Percentiles rank a stretch among this genome's conserved stretches.
Conservation (phyloP, 2,888 invertebrate genomes). For the Operophtera brumata region DNA sequence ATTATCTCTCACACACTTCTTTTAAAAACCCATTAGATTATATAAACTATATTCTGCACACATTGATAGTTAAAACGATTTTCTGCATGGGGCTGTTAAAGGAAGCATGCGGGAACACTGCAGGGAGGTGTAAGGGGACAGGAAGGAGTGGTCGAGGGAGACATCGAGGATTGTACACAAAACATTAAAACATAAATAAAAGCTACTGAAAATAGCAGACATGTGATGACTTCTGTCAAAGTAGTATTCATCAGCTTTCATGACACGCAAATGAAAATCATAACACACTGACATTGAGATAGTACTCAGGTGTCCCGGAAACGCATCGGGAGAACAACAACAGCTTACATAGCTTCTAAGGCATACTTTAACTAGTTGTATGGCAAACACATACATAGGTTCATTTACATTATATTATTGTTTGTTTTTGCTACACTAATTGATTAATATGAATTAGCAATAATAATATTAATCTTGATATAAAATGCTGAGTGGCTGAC, state of each 20-base stretch:
- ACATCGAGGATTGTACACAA: conserved; percentile 8
- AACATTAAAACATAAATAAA: conserved; percentile 4
- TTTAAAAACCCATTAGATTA: conserved; percentile 76
- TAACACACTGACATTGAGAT: no score
- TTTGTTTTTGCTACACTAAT: conserved; percentile 5
- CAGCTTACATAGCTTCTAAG: neutral
- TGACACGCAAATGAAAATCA: no score
- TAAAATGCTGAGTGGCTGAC: conserved; percentile 76
- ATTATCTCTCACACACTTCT: conserved; percentile 73
- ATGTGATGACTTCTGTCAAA: neutral
- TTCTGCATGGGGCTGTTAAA: conserved; percentile 72
- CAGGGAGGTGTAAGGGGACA: conserved; percentile 24
- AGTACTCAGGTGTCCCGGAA: neutral
- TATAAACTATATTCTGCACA: conserved; percentile 77
- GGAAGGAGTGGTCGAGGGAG: conserved; percentile 24
- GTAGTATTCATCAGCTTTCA: conserved; percentile 3
- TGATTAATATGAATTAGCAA: conserved; percentile 7
- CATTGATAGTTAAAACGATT: conserved; percentile 62
- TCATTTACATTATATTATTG: no score
- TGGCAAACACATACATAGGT: neutral
- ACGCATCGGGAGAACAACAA: neutral
- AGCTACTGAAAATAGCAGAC: conserved; percentile 1
- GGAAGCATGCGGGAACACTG: conserved; percentile 75
- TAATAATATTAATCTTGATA: conserved; percentile 6
- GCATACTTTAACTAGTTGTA: neutral